phyloP scores from a whole-genome alignment of 2,113 vertebrate species.

The Ctenodactylus gundi region DNA sequence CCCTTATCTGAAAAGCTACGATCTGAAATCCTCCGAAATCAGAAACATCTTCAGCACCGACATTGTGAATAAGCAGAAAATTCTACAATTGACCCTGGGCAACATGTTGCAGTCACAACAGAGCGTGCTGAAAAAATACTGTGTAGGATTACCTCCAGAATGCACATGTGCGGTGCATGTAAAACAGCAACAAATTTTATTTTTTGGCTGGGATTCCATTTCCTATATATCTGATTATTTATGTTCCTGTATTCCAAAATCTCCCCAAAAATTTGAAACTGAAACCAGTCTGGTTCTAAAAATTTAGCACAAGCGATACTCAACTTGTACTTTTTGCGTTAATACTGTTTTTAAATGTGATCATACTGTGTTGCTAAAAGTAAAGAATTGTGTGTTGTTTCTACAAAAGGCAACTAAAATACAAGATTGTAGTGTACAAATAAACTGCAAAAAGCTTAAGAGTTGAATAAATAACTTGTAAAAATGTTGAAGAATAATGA shows the following conservation, averaged over 20 bases:
- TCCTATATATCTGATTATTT: neutral
- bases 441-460: neutral
- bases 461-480: neutral
- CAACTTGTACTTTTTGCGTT: neutral
- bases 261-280: neutral
- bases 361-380: neutral
- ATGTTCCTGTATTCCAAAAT: neutral
- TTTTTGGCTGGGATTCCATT: neutral
- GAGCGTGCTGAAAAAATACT: neutral
- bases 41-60: neutral
- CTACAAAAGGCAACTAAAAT: neutral
- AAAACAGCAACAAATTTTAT: neutral
- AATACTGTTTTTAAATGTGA: neutral
- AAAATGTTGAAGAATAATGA: neutral
- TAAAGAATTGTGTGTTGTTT: slow-evolving; percentile 30
- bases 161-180: neutral
- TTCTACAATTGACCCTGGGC: no score
- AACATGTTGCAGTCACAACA: neutral
- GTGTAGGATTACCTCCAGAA: neutral
- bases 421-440: neutral
- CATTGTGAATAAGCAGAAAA: neutral
- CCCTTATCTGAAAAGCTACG: neutral
- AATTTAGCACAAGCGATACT: neutral
- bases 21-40: neutral
- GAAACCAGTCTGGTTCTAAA: neutral